A percentile compares a stretch with the other conserved stretches of the same genome.
phyloP scores from a whole-genome alignment of 2,113 vertebrate species.

The Catharus bicknelli region DNA sequence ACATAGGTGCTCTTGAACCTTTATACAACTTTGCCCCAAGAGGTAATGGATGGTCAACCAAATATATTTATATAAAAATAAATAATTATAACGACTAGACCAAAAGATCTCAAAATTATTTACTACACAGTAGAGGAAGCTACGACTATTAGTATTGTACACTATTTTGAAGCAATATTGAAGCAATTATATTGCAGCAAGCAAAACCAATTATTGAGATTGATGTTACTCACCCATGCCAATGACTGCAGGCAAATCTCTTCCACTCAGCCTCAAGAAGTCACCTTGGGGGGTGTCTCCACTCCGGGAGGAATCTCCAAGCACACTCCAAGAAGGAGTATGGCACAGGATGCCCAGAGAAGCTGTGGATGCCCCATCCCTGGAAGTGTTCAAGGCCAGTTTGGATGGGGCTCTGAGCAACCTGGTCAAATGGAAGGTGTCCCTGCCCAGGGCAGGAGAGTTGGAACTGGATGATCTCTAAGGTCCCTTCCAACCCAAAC shows the following conservation, averaged over 20 bases:
- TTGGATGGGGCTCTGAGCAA: not conserved
- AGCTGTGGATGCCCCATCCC: not conserved
- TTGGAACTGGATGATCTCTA: not conserved
- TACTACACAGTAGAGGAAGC: not conserved
- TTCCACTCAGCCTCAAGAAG: not conserved
- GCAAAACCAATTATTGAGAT: not conserved
- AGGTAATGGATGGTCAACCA: not conserved
- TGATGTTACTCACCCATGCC: not conserved
- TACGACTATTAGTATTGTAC: not conserved
- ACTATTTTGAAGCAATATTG: not conserved
- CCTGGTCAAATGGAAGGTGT: not conserved
- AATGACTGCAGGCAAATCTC: not conserved
- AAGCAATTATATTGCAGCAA: not conserved
- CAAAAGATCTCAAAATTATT: not conserved
- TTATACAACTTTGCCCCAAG: not conserved
- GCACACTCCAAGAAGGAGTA: not conserved
- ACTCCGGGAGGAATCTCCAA: not conserved
- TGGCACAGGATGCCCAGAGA: not conserved
- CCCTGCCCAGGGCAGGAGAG: not conserved
- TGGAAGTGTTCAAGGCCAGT: not conserved
- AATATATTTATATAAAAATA: not conserved
- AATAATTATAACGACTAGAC: not conserved
- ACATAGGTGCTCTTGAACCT: not conserved
- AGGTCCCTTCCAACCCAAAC: not conserved
- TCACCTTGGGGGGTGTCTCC: not conserved